Conservation (phyloP, 2,888 invertebrate species). For the Drosophila fungiperda region DNA sequence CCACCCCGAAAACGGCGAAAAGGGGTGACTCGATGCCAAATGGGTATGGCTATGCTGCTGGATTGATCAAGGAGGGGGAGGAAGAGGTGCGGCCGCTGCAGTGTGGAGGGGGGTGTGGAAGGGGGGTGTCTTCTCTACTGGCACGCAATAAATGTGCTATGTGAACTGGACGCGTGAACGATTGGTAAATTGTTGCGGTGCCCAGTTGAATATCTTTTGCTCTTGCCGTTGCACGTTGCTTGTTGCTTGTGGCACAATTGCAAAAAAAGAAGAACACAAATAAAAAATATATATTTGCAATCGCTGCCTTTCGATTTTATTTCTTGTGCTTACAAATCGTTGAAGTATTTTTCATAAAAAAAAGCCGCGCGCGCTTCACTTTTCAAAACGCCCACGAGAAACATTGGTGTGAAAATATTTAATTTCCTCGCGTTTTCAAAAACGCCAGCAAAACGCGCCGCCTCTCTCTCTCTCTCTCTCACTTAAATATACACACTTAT, state of each 20-base stretch:
- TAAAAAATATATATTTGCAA: constrained; percentile 35
- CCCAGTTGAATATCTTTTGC: constrained; percentile 38
- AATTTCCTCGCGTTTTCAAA: constrained; percentile 70
- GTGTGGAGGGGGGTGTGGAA: neutral
- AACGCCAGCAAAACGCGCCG: constrained; percentile 29
- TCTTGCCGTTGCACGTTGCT: constrained; percentile 33
- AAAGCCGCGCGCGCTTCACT: constrained; percentile 74
- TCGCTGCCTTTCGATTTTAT: constrained; percentile 66
- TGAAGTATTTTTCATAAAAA: constrained; percentile 72
- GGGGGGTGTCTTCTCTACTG: constrained; percentile 20
- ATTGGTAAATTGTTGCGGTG: constrained; percentile 77
- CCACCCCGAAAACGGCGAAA: constrained; percentile 58
- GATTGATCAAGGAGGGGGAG: constrained; percentile 4
- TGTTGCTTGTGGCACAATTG: constrained; percentile 67
- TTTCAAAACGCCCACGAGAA: constrained; percentile 62
- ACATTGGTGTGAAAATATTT: constrained; percentile 83
- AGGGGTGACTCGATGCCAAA: constrained; percentile 44
- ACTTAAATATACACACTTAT: constrained; percentile 2
- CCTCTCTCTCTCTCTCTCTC: neutral
- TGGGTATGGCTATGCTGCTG: neutral
- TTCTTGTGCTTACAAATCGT: constrained; percentile 71
- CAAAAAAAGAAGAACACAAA: constrained; percentile 6
- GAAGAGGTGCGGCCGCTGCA: neutral
- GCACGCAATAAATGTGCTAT: constrained; percentile 60
- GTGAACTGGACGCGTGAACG: constrained; percentile 78